phyloP scores from a whole-genome alignment of 92 coral and sea anemone species.

The Parazoanthus darwini region DNA sequence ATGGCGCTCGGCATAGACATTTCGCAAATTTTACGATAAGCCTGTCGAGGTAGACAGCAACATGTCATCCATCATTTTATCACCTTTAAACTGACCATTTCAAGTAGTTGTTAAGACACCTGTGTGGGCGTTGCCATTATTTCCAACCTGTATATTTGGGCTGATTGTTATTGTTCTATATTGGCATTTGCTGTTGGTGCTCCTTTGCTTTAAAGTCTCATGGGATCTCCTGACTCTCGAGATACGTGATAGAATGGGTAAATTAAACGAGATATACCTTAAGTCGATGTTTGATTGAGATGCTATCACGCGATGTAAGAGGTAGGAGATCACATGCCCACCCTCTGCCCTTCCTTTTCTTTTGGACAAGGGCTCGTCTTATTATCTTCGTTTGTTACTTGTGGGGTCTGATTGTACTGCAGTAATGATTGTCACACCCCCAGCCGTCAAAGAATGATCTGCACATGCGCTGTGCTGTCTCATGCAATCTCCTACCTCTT shows the following conservation, averaged over 20 bases:
- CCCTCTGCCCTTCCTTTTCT: conserved; percentile 42
- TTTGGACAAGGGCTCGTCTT: neutral
- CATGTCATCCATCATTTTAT: neutral
- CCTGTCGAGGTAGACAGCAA: conserved; percentile 21
- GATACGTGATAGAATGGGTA: conserved; percentile 15
- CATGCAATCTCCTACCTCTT: conserved; percentile 50
- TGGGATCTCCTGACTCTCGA: conserved; percentile 20
- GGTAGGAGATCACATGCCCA: conserved; percentile 52
- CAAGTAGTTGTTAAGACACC: neutral
- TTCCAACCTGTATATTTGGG: neutral
- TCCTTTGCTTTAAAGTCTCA: conserved; percentile 43
- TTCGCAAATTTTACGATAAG: conserved; percentile 42
- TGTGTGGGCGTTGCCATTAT: neutral
- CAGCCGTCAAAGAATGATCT: conserved; percentile 43
- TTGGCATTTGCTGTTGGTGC: conserved; percentile 19
- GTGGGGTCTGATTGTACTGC: conserved; percentile 32
- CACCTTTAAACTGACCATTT: neutral
- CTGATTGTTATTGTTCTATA: neutral
- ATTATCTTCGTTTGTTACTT: neutral
- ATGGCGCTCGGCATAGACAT: conserved; percentile 46
- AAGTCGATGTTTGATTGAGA: conserved; percentile 16
- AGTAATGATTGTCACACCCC: conserved; percentile 23
- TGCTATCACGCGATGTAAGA: conserved; percentile 23
- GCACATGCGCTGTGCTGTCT: conserved; percentile 50
- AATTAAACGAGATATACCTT: conserved; percentile 9